phyloP scores from a whole-genome alignment of 2,888 invertebrate genomes.

The Coleophora flavipennella region DNA sequence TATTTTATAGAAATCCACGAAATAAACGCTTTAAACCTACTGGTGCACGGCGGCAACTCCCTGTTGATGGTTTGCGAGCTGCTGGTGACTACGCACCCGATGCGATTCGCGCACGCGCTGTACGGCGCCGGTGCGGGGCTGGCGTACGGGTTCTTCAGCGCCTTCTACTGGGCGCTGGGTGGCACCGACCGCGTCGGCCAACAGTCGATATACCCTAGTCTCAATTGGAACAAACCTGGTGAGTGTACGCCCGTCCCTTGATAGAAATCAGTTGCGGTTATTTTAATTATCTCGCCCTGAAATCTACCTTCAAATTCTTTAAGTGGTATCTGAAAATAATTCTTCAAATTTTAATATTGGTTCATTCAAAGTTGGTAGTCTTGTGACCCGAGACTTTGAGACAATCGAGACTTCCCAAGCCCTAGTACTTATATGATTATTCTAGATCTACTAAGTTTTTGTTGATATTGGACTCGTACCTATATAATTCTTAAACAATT shows the following conservation, averaged over 20 bases:
- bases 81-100: slow-evolving; percentile 79
- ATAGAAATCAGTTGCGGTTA: too few species aligned
- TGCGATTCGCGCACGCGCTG: slow-evolving; percentile 76
- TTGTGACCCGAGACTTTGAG: too few species aligned
- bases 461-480: too few species aligned
- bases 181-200: slow-evolving; percentile 68
- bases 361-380: too few species aligned
- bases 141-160: slow-evolving; percentile 63
- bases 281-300: too few species aligned
- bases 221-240: slow-evolving; percentile 82
- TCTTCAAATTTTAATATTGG: too few species aligned
- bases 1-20: slow-evolving; percentile 66
- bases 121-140: slow-evolving; percentile 75
- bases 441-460: too few species aligned
- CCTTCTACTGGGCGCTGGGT: slow-evolving; percentile 59
- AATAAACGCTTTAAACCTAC: slow-evolving; percentile 77
- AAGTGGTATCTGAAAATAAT: too few species aligned
- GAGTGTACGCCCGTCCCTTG: slow-evolving; percentile 6
- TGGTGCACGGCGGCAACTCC: slow-evolving; percentile 84
- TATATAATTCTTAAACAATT: too few species aligned
- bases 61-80: slow-evolving; percentile 81
- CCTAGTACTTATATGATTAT: too few species aligned
- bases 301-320: too few species aligned
- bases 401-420: too few species aligned
- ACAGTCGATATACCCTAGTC: slow-evolving; percentile 79